Base-by-base conservation (phyloP, 1,140 invertebrate genomes). In the Aphis gossypii region DNA sequence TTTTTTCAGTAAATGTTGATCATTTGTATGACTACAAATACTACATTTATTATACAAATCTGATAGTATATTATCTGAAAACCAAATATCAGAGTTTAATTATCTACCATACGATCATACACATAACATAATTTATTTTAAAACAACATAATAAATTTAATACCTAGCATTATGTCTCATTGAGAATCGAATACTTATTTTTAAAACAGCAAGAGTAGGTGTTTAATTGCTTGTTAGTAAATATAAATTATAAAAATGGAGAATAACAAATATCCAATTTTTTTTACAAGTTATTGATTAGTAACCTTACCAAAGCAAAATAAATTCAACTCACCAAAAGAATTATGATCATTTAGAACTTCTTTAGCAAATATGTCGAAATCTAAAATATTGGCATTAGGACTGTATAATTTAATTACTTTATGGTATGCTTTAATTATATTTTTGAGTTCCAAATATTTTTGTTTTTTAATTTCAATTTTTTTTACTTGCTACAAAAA, bases 1-100 rank as follows among this genome's bases (percentile, higher is more conserved):
- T 95, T 98, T 98, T 1, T 98, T 97, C 94, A 99, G 96, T 91
- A 98, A 95, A 95, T 98, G 98, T 94, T 98, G 98, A 95, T 98
- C 98, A 76, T 97, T 97, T 93, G 96, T 96, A 94, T 97, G 96
- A 92, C 97, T 96, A 95, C 99, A 99, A 93, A 98, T 97, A 41
- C 97, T 97, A 95, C 98, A 99, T 95, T 97, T 97, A 95, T 96
- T 96, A 48, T 94, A 94, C 46, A 94, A 95, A 93, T 60, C 90
- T 48, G 94, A 82, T 46, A 56, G 6, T 4, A 41, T 44, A 84
- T 30, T 89, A 44, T 94, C 93, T 94, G 68, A 88, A 92, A 68
- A 76, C 11, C 30, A 14, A 90, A 90, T 82, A 94, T 68, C 18
- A 25, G 6, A 68, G 35, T 41, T 60, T 30, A 44, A 44, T 90